Evolutionary conservation across 2,797 vertebrate genomes (phyloP).

Genomic region (Nannoperca obscura): DNA sequence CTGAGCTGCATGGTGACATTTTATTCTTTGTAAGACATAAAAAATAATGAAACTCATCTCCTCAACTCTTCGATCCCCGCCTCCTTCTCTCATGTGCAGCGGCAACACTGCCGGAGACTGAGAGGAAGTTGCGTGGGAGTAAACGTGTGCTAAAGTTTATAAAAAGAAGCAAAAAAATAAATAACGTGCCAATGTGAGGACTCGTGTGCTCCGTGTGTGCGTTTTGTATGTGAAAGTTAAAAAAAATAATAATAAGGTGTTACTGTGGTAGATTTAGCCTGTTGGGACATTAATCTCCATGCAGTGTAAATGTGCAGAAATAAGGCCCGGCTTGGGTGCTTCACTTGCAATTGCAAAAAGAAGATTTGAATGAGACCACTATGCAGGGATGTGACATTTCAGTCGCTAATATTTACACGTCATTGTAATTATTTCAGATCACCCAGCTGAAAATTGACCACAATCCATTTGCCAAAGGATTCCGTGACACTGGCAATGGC

Average conservation of each 20-base stretch:
- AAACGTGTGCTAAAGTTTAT: constrained; percentile 49
- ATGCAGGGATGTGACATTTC: background rate
- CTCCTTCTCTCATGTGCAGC: constrained; percentile 3
- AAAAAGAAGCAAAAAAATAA: too few species aligned
- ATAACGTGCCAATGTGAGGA: constrained; percentile 20
- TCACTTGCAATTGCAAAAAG: background rate
- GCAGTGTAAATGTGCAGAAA: constrained; percentile 12
- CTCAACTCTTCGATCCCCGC: constrained; percentile 48
- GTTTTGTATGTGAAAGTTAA: background rate
- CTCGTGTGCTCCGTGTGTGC: background rate
- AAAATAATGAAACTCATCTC: constrained; percentile 55
- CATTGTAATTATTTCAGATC: constrained; percentile 78
- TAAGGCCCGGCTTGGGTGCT: background rate
- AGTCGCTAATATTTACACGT: constrained; percentile 8
- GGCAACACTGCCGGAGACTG: constrained; percentile 22
- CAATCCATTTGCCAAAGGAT: constrained; percentile 98
- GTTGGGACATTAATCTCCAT: background rate
- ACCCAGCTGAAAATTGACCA: constrained; percentile 99
- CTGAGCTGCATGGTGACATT: constrained; percentile 54
- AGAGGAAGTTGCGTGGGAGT: constrained; percentile 44
- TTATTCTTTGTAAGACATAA: constrained; percentile 47
- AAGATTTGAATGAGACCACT: background rate
- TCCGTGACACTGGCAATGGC: constrained; percentile 98
- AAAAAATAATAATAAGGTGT: background rate
- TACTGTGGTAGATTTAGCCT: background rate